These are phyloP conservation scores for Tachysurus fulvidraco DNA, from an alignment of 2,113 vertebrate species.

Conservation along the genomic window DNA sequence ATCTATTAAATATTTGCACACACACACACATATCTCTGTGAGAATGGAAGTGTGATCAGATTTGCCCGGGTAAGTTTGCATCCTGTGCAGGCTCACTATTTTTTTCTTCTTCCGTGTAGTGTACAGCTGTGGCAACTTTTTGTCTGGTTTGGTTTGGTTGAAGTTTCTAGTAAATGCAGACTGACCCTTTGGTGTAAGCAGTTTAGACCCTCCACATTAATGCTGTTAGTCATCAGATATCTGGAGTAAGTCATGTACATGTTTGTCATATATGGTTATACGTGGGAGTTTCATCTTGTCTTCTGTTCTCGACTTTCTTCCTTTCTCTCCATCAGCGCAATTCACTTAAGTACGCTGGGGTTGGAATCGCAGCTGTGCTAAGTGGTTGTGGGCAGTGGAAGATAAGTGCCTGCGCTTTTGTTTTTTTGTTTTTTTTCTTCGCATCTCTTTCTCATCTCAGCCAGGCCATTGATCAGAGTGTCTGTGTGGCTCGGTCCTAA, in stretches of 20 bases:
- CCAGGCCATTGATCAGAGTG: constrained; percentile 4
- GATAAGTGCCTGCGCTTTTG: constrained; percentile 29
- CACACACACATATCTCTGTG: no score
- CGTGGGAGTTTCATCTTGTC: not conserved
- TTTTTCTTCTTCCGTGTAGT: not conserved
- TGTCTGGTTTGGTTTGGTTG: not conserved
- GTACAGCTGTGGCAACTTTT: not conserved
- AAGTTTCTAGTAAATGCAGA: not conserved
- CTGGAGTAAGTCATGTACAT: not conserved
- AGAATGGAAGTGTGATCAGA: not conserved
- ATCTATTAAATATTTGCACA: constrained; percentile 30
- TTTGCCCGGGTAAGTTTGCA: not conserved
- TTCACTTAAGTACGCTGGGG: constrained; percentile 19
- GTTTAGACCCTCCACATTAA: not conserved
- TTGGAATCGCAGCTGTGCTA: constrained; percentile 24
- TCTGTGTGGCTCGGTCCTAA: not conserved
- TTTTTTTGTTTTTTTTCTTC: not conserved
- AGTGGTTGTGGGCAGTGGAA: constrained; percentile 40
- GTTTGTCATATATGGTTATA: not conserved
- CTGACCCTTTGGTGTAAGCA: not conserved
- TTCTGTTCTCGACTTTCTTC: not conserved
- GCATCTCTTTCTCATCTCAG: constrained; percentile 12
- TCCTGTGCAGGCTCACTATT: not conserved
- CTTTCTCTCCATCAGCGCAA: not conserved
- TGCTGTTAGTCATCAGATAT: not conserved